Base-by-base conservation (phyloP, 35 echinoderm and acorn worm species). In the Diadema setosum region DNA sequence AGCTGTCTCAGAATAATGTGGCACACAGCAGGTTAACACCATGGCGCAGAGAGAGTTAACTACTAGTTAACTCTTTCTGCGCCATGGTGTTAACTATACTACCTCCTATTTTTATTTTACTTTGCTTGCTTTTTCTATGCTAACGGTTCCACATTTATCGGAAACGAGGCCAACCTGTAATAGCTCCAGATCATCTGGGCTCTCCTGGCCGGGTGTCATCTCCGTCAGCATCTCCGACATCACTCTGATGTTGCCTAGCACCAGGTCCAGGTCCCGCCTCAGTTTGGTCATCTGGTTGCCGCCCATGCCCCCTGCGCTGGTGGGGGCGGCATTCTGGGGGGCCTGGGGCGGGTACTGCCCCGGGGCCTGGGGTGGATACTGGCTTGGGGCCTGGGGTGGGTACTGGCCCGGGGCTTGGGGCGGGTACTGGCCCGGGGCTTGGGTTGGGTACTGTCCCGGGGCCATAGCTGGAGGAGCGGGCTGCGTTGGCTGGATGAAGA, bases 161-260 rank as follows among this genome's bases (percentile, higher is more conserved):
- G n/a, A n/a, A n/a, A n/a, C n/a, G 0, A 46, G 3, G 9, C 14
- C 82, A 82, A 95, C 93, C 85, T 78, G 89, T 50, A 95, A 58
- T 29, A 98, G 70, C 58, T 98, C 83, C 45, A 94, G 69, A 59
- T 98, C 96, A 81, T 87, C 88, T n/a, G 92, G 85, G 27, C 86
- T 81, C 58, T 94, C 96, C 48, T 91, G 88, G 24, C 91, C 92
- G 44, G 96, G 96, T 27, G 85, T 80, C 83, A 98, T 82, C 67
- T 98, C 96, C 20, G 92, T 98, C 33, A 98, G 82, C 96, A 98
- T 98, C 80, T 98, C 96, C 39, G 96, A 94, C 92, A 98, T 94
- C 26, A 98, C 96, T 76, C 89, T 91, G 33, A 94, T 89, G 42
- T 98, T 97, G 39, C 92, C 88, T 48, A 89, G 52, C 32, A 94